Base-by-base conservation (phyloP, 2,888 invertebrate species). In the Thymelicus sylvestris region DNA sequence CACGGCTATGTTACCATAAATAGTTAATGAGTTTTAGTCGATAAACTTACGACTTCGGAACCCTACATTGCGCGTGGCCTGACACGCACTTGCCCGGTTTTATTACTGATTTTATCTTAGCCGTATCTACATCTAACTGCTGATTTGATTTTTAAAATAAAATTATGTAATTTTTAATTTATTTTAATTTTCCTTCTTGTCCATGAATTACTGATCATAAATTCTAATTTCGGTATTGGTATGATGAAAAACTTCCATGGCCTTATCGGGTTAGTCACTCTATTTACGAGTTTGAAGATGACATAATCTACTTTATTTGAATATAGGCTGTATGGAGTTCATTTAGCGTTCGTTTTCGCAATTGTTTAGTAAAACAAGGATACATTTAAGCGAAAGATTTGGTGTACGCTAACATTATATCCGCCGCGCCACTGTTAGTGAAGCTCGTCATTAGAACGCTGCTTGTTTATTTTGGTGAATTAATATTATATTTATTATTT, bases 221-320 rank as follows among this genome's bases (percentile, higher is more conserved):
- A 70, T 71, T 57, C 57, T 73, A 66, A 74, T 75, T 71, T 74
- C 24, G 57, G 31, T 50, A 55, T 63, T 63, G 12, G 55, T 65
- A 62, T 59, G 61, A 52, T 39, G 19, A 47, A 66, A 69, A 71
- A 66, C 61, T 71, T 71, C 71, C 71, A 71, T 48, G 52, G 55
- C 38, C 61, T 71, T 71, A 66, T 71, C 66, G 19, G 55, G 13
- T 71, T 71, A 66, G 44, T 71, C 71, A 71, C 62, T 38, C 55
- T 66, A 62, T 66, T 66, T 62, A 62, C 13, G 38, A 57, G 31
- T 62, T 66, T n/a, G 5, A 8, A 57, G 15, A 62, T 62, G 71
- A 71, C 71, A 55, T 66, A 66, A 62, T 19, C 39, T 47, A 55
- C 62, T 19, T 38, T 15, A n/a, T 47, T 39, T 48, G 39, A 71